phyloP scores from a whole-genome alignment of 2,888 invertebrate species.

The Pseudeuparius sepicola region DNA sequence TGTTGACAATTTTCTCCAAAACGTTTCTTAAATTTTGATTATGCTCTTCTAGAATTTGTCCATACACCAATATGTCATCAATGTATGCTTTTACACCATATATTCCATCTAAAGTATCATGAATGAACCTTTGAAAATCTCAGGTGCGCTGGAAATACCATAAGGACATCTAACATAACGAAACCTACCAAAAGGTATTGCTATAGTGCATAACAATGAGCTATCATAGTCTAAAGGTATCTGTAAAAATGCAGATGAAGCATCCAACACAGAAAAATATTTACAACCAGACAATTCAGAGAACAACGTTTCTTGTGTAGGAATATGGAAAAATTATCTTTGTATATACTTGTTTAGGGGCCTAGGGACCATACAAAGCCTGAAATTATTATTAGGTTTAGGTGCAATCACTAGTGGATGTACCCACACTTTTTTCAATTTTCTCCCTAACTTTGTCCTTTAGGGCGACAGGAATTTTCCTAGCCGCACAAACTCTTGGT shows the following conservation, averaged over 20 bases:
- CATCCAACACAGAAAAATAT: no score
- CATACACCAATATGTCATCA: constrained; percentile 8
- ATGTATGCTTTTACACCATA: constrained; percentile 5
- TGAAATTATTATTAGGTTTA: no score
- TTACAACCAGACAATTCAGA: no score
- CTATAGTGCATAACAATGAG: constrained; percentile 15
- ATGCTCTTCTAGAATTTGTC: constrained; percentile 6
- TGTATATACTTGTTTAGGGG: constrained; percentile 9
- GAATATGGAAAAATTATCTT: constrained; percentile 10
- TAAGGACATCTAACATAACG: constrained; percentile 13
- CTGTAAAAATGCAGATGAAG: constrained; percentile 18
- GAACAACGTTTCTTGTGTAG: constrained; percentile 6
- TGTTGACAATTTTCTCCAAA: no score
- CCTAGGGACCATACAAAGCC: no score
- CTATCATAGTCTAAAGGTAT: constrained; percentile 17
- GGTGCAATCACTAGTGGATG: no score
- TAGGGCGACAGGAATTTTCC: no score
- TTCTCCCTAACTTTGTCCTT: no score
- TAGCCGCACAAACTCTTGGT: no score
- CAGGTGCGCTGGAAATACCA: constrained; percentile 8
- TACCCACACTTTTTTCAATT: no score
- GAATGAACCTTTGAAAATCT: constrained; percentile 13
- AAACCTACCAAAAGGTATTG: constrained; percentile 11
- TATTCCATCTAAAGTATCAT: constrained; percentile 7
- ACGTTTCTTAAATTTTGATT: no score